These are phyloP conservation scores for Ploceus nigricollis DNA, from an alignment of 2,113 vertebrate species.

Conservation along the genomic window DNA sequence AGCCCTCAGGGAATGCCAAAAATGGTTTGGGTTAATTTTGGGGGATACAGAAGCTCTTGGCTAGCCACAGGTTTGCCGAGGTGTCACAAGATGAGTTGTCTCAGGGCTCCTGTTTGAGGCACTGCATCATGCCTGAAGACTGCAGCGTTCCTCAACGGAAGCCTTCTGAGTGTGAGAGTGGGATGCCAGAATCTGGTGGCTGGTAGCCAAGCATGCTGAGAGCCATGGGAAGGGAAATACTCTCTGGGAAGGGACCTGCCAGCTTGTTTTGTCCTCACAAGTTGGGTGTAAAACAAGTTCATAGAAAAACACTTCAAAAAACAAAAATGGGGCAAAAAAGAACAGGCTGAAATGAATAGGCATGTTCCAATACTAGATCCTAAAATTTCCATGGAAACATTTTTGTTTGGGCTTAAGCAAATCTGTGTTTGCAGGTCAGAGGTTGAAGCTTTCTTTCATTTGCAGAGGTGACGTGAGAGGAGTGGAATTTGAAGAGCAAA, in stretches of 20 bases:
- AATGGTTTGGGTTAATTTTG: conserved; percentile 17
- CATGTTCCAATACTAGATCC: neutral
- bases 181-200: neutral
- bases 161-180: neutral
- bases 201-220: neutral
- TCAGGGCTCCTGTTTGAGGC: conserved; percentile 44
- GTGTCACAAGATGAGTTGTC: conserved; percentile 42
- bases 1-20: neutral
- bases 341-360: neutral
- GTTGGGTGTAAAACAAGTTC: neutral
- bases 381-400: neutral
- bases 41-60: neutral
- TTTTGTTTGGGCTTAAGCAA: neutral
- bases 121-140: conserved; percentile 38
- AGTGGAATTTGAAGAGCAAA: neutral
- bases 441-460: neutral
- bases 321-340: neutral
- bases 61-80: neutral
- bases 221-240: neutral
- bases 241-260: neutral
- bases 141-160: neutral
- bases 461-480: neutral
- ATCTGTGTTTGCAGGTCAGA: neutral
- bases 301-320: neutral
- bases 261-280: neutral